Evolutionary conservation across 1,140 invertebrate species (phyloP), one percentile per base, ranked within the genome.

Genomic region (Chymomyza costata): DNA sequence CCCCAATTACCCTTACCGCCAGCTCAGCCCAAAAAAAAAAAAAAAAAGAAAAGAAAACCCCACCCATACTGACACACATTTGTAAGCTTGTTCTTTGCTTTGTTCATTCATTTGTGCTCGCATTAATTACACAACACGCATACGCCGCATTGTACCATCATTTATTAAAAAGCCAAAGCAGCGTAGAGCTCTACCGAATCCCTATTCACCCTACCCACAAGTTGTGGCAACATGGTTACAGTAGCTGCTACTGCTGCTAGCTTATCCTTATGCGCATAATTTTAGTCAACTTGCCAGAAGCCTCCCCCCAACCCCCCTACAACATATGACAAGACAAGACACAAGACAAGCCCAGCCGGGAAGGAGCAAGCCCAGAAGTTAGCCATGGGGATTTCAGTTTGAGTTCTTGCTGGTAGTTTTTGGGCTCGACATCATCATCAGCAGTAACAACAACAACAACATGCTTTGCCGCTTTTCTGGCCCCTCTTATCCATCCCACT

Each of bases 111-210:
- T 25, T 25, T 25, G 21, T 8, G 64, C 56, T 64, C 62, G 73
- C 63, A 80, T 78, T 78, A 78, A 78, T 78, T 78, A 78, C 73
- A 78, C 57, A 67, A 78, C 66, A 78, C 71, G 71, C 73, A 76
- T 63, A 52, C 48, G 17, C 16, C 32, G 18, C 13, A 19, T 39
- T 41, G 21, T 35, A 35, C 35, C 48, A 68, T 74, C 66, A 74
- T 74, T 74, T 74, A 74, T 74, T 74, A 74, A 74, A 73, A 64
- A 67, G 64, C 50, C 64, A 65, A 53, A 73, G 51, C 38, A 64
- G 31, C 46, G 25, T 51, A n/a, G n/a, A n/a, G n/a, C n/a, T n/a
- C n/a, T n/a, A n/a, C n/a, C n/a, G n/a, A n/a, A n/a, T n/a, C n/a
- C n/a, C n/a, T n/a, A n/a, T n/a, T n/a, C n/a, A n/a, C n/a, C n/a